Conservation (phyloP, 2,888 invertebrate genomes). For the Trisateles emortualis region DNA sequence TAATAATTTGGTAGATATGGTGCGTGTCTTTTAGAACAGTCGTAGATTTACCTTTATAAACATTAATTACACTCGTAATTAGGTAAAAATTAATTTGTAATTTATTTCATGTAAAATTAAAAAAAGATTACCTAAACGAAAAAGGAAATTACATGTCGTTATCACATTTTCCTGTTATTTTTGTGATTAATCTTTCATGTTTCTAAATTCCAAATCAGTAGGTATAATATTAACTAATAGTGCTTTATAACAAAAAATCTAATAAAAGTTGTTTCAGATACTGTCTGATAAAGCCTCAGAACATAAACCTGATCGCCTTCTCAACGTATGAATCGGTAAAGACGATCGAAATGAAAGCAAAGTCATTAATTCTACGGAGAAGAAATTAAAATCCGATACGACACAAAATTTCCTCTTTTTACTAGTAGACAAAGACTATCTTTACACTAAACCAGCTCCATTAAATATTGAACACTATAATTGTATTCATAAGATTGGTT, state of each 20-base stretch:
- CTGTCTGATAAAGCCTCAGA: conserved; percentile 48
- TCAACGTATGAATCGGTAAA: conserved; percentile 72
- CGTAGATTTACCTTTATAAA: too few species aligned
- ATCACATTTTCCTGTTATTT: background rate
- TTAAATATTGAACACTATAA: conserved; percentile 42
- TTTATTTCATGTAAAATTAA: too few species aligned
- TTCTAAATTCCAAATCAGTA: background rate
- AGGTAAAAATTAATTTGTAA: too few species aligned
- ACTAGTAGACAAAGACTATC: conserved; percentile 51
- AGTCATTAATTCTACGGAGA: conserved; percentile 81
- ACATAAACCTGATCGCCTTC: conserved; percentile 62
- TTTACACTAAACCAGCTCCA: conserved; percentile 25
- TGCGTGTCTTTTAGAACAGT: too few species aligned
- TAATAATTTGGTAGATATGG: too few species aligned
- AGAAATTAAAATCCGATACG: conserved; percentile 86
- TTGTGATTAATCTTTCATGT: background rate
- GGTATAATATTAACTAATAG: background rate
- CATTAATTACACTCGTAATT: too few species aligned
- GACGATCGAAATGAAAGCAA: conserved; percentile 67
- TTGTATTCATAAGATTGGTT: conserved; percentile 17
- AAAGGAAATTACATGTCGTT: too few species aligned
- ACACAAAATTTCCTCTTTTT: conserved; percentile 78
- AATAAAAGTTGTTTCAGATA: conserved; percentile 23
- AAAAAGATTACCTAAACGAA: too few species aligned
- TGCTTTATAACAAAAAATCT: background rate